Evolutionary conservation across 2,888 invertebrate species (phyloP), one percentile per base, ranked within the genome.

Genomic region (Phyto melanocephala): DNA sequence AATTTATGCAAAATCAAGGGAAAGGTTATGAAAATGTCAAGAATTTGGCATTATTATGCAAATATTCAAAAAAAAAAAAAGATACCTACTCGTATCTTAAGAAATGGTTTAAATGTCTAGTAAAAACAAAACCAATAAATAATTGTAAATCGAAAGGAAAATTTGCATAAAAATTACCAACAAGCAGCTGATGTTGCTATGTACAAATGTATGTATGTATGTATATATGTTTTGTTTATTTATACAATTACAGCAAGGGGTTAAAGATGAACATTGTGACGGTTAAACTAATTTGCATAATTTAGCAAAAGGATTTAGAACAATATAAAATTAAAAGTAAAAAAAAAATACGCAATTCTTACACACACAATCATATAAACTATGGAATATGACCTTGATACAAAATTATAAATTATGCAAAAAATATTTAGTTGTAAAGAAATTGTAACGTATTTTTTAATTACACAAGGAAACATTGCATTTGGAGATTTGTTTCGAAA

Each of bases 231-330:
- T n/a, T n/a, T n/a, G n/a, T n/a, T n/a, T n/a, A n/a, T n/a, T n/a
- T n/a, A n/a, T n/a, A n/a, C n/a, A n/a, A n/a, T n/a, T n/a, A n/a
- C n/a, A 33, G 10, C n/a, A 70, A 40, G 62, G 71, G 71, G 28
- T 71, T 71, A 40, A 22, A 65, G 28, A 50, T 10, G 24, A 47
- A n/a, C 20, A 40, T 15, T 40, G 11, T 50, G 47, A 56, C 54
- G 50, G 35, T 71, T 54, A 60, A 80, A 71, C 35, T 72, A 72
- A 81, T 81, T 81, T 77, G 62, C 77, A 81, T 81, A 81, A 81
- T 68, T 72, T 62, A 72, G 77, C 77, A 62, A 68, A 75, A 70
- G 70, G 75, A 42, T 70, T 65, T 47, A 50, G 24, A 42, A 50
- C 15, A 72, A 28, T 24, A 8, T 15, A 62, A 22, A 35, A 70